phyloP scores from a whole-genome alignment of 2,888 invertebrate genomes.

The Gortyna flavago region DNA sequence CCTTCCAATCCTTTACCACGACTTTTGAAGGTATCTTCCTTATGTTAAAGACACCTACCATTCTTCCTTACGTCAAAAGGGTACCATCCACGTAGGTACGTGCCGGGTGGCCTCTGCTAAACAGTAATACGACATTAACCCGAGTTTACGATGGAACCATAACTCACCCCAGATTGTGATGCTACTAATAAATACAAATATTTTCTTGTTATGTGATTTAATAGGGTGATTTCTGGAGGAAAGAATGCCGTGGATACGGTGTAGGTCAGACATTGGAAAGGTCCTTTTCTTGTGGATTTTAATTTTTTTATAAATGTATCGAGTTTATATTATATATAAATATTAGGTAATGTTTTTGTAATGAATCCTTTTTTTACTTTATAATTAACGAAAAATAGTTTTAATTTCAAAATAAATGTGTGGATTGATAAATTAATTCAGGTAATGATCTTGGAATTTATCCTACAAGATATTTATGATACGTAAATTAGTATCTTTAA shows the following conservation, averaged over 20 bases:
- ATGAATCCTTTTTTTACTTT: no score
- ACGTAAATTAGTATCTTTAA: not conserved
- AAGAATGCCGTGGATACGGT: conserved; percentile 69
- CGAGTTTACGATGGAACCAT: conserved; percentile 83
- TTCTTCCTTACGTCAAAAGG: conserved; percentile 2
- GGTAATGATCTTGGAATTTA: not conserved
- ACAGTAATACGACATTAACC: conserved; percentile 75
- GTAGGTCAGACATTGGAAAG: no score
- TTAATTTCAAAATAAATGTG: not conserved
- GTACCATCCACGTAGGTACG: conserved; percentile 38
- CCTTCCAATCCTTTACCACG: conserved; percentile 33
- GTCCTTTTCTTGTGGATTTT: not conserved
- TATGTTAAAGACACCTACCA: conserved; percentile 8
- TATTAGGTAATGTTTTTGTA: not conserved
- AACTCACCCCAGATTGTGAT: conserved; percentile 84
- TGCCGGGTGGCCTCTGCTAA: conserved; percentile 81
- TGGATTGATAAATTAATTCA: not conserved
- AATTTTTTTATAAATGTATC: not conserved
- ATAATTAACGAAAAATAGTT: no score
- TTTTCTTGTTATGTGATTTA: conserved; percentile 86
- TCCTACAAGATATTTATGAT: not conserved
- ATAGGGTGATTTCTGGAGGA: conserved; percentile 70
- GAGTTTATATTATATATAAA: not conserved
- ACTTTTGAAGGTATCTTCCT: conserved; percentile 1
- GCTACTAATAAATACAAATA: conserved; percentile 87